Percentiles rank a stretch among this genome's conserved stretches.
Evolutionary conservation across 2,113 vertebrate genomes (phyloP).

Genomic region (Silurus asotus): DNA sequence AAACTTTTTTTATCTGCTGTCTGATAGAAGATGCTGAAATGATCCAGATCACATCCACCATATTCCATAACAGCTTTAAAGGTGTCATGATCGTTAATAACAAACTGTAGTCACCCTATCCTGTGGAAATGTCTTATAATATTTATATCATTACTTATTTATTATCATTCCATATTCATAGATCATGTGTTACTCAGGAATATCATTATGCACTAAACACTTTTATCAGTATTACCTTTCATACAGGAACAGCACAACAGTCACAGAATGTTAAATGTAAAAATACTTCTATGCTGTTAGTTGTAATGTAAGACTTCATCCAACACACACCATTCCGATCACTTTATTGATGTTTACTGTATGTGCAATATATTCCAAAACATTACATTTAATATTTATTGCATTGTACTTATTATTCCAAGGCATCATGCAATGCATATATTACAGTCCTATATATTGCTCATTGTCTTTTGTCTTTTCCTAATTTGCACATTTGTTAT

Average conservation of each 20-base stretch:
- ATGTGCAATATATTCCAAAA: background rate
- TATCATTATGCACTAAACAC: background rate
- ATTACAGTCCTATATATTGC: background rate
- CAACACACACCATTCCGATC: background rate
- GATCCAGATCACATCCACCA: background rate
- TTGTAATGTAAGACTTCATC: background rate
- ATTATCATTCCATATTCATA: slow-evolving; percentile 1
- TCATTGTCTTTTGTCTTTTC: too few relatives aligned
- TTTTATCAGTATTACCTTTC: background rate
- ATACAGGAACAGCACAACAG: background rate
- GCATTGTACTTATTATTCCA: background rate
- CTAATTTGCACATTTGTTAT: too few relatives aligned
- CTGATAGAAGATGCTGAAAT: background rate
- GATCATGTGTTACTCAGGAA: background rate
- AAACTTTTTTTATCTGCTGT: background rate
- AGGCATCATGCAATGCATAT: background rate
- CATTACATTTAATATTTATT: background rate
- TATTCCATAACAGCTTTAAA: background rate
- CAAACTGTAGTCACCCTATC: background rate
- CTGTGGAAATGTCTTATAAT: background rate
- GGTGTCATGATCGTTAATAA: background rate
- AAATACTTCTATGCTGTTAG: background rate
- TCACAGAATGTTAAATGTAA: background rate
- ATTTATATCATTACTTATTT: slow-evolving; percentile 1
- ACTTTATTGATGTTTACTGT: background rate